A percentile compares a stretch with the other conserved stretches of the same genome.
These are phyloP conservation scores for Xiphorhynchus erythropygius DNA, from an alignment of 2,797 vertebrate species.

Conservation along the genomic window DNA sequence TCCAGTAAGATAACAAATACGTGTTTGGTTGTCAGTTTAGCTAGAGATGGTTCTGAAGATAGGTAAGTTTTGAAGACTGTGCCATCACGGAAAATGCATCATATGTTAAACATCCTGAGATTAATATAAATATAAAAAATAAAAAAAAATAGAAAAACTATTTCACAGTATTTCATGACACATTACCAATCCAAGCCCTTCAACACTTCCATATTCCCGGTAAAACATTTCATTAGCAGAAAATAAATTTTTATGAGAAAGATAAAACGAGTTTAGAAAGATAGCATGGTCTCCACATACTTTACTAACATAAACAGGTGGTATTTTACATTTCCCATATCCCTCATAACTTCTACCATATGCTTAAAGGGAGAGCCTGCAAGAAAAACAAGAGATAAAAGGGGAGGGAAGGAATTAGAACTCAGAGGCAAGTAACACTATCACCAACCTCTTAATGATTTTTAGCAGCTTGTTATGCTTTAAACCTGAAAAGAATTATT, in stretches of 20 bases:
- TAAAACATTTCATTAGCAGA: slow-evolving; percentile 11
- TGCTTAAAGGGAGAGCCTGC: background rate
- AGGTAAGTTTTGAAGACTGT: background rate
- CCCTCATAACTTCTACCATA: background rate
- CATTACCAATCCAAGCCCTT: background rate
- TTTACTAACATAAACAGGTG: background rate
- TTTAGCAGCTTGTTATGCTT: background rate
- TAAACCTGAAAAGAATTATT: slow-evolving; percentile 35
- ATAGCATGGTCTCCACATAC: background rate
- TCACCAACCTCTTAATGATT: background rate
- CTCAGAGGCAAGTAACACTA: background rate
- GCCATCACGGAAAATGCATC: background rate
- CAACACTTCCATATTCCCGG: background rate
- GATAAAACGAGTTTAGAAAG: background rate
- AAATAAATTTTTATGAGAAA: background rate
- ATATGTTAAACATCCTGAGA: background rate
- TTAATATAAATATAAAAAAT: background rate
- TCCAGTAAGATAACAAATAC: background rate
- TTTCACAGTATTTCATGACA: background rate
- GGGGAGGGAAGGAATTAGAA: background rate
- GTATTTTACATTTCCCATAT: background rate
- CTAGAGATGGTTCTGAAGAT: background rate
- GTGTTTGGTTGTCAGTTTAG: background rate
- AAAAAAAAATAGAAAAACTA: background rate
- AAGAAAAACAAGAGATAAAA: background rate